phyloP scores from a whole-genome alignment of 1,140 invertebrate species.

The Drosophila mauritiana region DNA sequence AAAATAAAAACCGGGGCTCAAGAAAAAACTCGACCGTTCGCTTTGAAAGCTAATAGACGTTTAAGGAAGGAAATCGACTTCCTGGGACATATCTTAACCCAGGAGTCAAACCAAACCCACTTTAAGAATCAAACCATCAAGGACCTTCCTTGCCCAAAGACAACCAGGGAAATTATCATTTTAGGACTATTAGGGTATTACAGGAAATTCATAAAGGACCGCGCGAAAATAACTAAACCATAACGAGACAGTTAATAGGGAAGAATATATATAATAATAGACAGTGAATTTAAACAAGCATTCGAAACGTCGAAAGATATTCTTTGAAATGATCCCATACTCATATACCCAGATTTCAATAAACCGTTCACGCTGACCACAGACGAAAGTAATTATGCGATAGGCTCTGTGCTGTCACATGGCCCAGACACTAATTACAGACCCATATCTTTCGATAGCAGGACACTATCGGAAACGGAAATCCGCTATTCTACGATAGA shows the following conservation, averaged over 20 bases:
- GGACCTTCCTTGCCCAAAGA: background rate
- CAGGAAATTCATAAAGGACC: conserved; percentile 6
- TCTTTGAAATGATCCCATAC: too few relatives aligned
- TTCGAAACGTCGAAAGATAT: too few relatives aligned
- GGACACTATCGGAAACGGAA: conserved; percentile 15
- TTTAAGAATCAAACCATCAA: conserved; percentile 1
- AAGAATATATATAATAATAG: background rate
- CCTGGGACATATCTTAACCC: background rate
- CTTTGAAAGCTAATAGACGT: too few relatives aligned
- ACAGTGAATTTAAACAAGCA: too few relatives aligned
- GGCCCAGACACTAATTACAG: background rate
- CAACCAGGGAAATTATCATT: background rate
- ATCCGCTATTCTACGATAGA: conserved; percentile 10
- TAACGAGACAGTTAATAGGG: background rate
- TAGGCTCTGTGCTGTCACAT: background rate
- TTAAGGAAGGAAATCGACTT: conserved; percentile 9
- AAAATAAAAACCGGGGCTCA: too few relatives aligned
- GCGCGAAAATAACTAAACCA: background rate
- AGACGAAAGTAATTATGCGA: too few relatives aligned
- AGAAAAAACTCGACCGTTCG: too few relatives aligned
- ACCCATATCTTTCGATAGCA: background rate
- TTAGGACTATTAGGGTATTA: conserved; percentile 5
- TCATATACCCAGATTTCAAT: too few relatives aligned
- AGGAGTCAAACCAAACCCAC: background rate
- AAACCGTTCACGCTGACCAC: too few relatives aligned